These are phyloP conservation scores for Laspeyria flexula DNA, from an alignment of 2,888 invertebrate genomes.

Conservation along the genomic window DNA sequence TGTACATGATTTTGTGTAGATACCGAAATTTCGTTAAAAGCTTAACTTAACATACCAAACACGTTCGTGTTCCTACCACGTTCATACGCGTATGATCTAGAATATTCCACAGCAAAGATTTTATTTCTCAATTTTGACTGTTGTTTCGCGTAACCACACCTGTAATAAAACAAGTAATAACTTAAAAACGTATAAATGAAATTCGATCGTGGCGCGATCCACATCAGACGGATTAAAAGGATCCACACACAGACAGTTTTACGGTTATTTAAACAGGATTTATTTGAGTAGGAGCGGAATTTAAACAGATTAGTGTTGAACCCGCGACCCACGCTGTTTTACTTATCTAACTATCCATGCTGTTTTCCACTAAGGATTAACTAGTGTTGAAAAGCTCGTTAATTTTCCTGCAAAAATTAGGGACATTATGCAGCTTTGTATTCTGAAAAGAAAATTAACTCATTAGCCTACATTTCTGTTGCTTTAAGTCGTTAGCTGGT, in stretches of 20 bases:
- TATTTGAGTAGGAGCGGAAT: conserved; percentile 67
- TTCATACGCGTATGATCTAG: background rate
- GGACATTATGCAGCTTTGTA: conserved; percentile 3
- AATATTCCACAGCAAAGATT: conserved; percentile 8
- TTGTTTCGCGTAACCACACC: conserved; percentile 14
- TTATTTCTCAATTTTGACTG: conserved; percentile 17
- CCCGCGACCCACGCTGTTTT: conserved; percentile 51
- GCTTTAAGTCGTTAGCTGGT: conserved; percentile 2
- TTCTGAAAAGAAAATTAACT: conserved; percentile 25
- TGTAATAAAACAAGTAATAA: conserved; percentile 20
- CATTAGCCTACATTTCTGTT: conserved; percentile 22
- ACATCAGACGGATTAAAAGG: conserved; percentile 67
- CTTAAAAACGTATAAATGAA: conserved; percentile 35
- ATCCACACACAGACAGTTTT: conserved; percentile 66
- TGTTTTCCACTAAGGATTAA: conserved; percentile 42
- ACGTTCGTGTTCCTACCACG: conserved; percentile 1
- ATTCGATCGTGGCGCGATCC: conserved; percentile 61
- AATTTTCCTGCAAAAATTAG: conserved; percentile 31
- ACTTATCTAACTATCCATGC: conserved; percentile 51
- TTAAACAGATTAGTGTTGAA: conserved; percentile 67
- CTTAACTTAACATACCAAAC: conserved; percentile 1
- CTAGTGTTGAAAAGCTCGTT: conserved; percentile 38
- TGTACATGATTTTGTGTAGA: background rate
- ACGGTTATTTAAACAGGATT: conserved; percentile 74
- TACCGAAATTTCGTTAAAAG: background rate